These are phyloP conservation scores for Aplysina aerophoba DNA, from an alignment of 37 sponge, comb jelly and placozoan genomes.

Conservation along the genomic window DNA sequence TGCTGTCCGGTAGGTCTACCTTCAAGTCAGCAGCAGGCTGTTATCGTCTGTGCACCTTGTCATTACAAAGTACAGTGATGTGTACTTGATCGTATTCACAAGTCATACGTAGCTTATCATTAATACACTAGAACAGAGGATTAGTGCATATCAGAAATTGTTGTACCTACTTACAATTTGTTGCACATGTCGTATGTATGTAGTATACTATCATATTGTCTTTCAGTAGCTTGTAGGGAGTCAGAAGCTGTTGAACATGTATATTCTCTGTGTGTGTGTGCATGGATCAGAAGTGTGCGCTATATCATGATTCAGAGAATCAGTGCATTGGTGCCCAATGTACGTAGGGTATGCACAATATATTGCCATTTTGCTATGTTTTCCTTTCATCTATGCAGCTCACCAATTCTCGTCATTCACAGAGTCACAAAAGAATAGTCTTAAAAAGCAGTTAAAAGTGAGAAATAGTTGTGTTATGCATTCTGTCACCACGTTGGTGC, in stretches of 20 bases:
- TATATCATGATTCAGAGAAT: background rate
- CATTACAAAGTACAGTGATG: too few species aligned
- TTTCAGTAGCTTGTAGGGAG: background rate
- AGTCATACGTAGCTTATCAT: too few species aligned
- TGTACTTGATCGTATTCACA: too few species aligned
- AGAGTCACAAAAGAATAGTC: constrained; percentile 84
- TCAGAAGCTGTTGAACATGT: background rate
- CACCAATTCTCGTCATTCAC: background rate
- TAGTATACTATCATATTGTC: background rate
- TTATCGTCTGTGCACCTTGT: too few species aligned
- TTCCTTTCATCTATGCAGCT: background rate
- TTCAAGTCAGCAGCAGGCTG: too few species aligned
- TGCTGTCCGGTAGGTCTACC: background rate
- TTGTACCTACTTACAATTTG: too few species aligned
- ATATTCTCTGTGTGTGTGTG: too few species aligned
- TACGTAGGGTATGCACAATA: background rate
- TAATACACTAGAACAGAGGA: too few species aligned
- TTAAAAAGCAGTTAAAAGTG: constrained; percentile 91
- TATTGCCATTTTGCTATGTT: background rate
- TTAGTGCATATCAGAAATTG: too few species aligned
- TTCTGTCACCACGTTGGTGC: background rate
- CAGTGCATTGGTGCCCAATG: too few species aligned
- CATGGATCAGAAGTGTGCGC: background rate
- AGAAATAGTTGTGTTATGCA: too few species aligned
- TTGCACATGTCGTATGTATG: too few species aligned